Evolutionary conservation across 2,888 invertebrate genomes (phyloP), one percentile per base, ranked within the genome.

Genomic region (Agonopterix arenella): DNA sequence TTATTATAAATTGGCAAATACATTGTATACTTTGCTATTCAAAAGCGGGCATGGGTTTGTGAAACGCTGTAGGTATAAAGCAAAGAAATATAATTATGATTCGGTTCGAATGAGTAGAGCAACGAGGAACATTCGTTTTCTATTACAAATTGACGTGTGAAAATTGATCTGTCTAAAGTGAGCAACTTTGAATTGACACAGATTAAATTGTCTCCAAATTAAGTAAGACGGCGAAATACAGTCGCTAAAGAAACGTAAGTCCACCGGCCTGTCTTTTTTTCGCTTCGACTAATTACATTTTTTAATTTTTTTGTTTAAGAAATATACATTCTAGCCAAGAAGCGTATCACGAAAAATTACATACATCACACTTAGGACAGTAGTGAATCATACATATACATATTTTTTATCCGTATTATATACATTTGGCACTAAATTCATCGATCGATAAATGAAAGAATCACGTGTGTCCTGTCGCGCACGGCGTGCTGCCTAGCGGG

Each of bases 351-450:
- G 53, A 50, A 52, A 45, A 48, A 11, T 51, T 50, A 70, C 67
- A 66, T 66, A 68, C 68, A 64, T 59, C 59, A 58, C 61, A 58
- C 61, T 59, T 60, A 59, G 64, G 40, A 11, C 54, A 61, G 38
- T 56, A 60, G 58, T 61, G 63, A 60, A 61, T 68, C 67, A 68
- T 67, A 70, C 65, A 70, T 69, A 71, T 64, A 72, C 48, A 11
- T 50, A 66, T 61, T 60, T 67, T 64, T 67, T 66, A 68, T 66
- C 64, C 66, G 70, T 75, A 76, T 76, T 84, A 85, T 85, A 80
- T 86, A 86, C 86, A 86, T 86, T 84, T 85, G 86, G 86, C 86
- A 85, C 86, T 82, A 80, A 73, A 78, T 81, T 75, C 71, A 73
- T 72, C 60, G 68, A 62, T 68, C 66, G 66, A 62, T 61, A 59